Percentiles rank a stretch among this genome's conserved stretches.
These are phyloP conservation scores for Saguinus oedipus DNA, from an alignment of 2,797 vertebrate species.

Conservation along the genomic window DNA sequence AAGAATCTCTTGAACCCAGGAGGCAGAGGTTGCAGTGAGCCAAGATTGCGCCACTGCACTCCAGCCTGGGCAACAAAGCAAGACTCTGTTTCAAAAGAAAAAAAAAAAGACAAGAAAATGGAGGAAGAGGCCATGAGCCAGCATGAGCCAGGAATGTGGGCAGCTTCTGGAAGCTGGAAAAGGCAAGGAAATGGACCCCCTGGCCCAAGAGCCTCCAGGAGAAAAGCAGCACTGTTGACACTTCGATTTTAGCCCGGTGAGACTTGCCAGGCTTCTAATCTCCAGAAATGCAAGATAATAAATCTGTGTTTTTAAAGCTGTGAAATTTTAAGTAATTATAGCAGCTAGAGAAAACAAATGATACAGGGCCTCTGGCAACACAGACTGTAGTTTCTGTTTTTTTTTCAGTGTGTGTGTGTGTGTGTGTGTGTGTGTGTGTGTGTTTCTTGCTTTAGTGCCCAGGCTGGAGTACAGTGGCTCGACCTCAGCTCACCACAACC, in stretches of 20 bases:
- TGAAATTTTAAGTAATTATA: not conserved
- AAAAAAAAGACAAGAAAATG: not conserved
- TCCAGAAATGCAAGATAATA: not conserved
- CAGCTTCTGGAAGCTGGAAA: not conserved
- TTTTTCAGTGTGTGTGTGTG: no score
- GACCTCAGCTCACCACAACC: no score
- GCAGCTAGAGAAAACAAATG: not conserved
- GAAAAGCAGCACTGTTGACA: rapidly evolving
- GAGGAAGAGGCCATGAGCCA: not conserved
- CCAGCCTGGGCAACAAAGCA: not conserved
- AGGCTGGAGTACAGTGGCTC: no score
- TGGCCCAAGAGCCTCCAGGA: not conserved
- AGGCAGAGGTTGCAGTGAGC: not conserved
- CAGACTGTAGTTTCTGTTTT: not conserved
- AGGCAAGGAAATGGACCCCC: not conserved
- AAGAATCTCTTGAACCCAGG: not conserved
- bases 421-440: no score
- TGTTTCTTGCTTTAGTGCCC: no score
- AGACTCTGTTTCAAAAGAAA: not conserved
- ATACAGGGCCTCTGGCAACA: not conserved
- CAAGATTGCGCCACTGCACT: not conserved
- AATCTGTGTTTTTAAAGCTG: not conserved
- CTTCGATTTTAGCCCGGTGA: not conserved
- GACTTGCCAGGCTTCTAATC: not conserved
- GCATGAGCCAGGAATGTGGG: not conserved